Evolutionary conservation across 2,113 vertebrate species (phyloP), one percentile per base, ranked within the genome.

Genomic region (Hucho hucho): DNA sequence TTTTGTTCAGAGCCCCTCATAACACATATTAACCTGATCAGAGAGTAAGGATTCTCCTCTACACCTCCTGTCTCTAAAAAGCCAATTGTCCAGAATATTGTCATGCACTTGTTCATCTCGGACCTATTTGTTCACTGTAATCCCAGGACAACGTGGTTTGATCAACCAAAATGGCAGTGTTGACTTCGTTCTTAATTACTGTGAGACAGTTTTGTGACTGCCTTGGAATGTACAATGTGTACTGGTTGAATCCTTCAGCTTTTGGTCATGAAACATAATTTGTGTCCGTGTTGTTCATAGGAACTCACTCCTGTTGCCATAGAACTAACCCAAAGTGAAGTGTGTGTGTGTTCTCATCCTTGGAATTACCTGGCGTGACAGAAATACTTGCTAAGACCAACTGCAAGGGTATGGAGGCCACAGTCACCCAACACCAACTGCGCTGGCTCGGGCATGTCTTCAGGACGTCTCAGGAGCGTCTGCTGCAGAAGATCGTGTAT

Each of bases 21-120:
- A 65, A 82, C 82, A 69, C 70, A 73, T 67, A 49, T 73, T 65
- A 37, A 79, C 47, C 64, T 82, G 66, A 67, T 66, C 26, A 70
- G 32, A 3, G 46, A 22, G 3, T 47, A 68, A 12, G 20, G 7
- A 37, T 22, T 37, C 20, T 68, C 66, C 66, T 67, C 20, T 69
- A 25, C 20, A 49, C 43, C 16, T 43, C 46, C 72, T 72, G 32
- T 69, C 61, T 22, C 58, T 61, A 22, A 61, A 18, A 56, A 56
- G 53, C 16, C 4, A 20, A 56, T 56, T 56, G 9, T 43, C 9
- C 37, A 43, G 16, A 18, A 43, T 12, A 43, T 43, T 43, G 37
- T 20, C 53, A 56, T 61, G 13, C 11, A 20, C 6, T 20, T 63
- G 12, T 63, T 28, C 3, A 43, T 43, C 37, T 43, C 37, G 2